Conservation (phyloP, 2,113 vertebrate genomes). For the Patagioenas fasciata region DNA sequence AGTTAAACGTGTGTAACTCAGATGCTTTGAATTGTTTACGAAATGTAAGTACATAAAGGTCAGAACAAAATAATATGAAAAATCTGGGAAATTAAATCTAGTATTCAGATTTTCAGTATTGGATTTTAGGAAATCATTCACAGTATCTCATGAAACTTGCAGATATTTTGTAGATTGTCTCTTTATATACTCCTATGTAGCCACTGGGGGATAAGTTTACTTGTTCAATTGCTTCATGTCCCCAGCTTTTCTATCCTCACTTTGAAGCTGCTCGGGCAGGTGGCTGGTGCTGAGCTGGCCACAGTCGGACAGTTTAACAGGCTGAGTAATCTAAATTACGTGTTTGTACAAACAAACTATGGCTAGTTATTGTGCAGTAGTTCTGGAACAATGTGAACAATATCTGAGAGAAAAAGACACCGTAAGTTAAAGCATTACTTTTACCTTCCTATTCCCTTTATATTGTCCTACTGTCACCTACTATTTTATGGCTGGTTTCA, state of each 20-base stretch:
- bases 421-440: background rate
- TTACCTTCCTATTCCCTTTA: background rate
- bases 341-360: background rate
- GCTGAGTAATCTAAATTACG: background rate
- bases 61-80: constrained; percentile 32
- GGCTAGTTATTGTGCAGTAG: background rate
- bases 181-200: background rate
- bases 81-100: background rate
- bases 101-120: background rate
- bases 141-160: background rate
- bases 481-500: background rate
- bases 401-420: background rate
- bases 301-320: background rate
- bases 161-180: background rate
- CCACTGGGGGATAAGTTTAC: background rate
- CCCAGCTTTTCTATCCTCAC: background rate
- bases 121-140: background rate
- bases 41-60: background rate
- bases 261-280: too few relatives aligned
- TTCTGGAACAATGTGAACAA: background rate
- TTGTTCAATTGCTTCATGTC: background rate
- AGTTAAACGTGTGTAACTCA: constrained; percentile 13
- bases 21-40: constrained; percentile 52
- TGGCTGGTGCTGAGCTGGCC: background rate
- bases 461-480: background rate